A percentile compares a stretch with the other conserved stretches of the same genome.
phyloP scores from a whole-genome alignment of 2,888 invertebrate species.

The Caenorhabditis wallacei region DNA sequence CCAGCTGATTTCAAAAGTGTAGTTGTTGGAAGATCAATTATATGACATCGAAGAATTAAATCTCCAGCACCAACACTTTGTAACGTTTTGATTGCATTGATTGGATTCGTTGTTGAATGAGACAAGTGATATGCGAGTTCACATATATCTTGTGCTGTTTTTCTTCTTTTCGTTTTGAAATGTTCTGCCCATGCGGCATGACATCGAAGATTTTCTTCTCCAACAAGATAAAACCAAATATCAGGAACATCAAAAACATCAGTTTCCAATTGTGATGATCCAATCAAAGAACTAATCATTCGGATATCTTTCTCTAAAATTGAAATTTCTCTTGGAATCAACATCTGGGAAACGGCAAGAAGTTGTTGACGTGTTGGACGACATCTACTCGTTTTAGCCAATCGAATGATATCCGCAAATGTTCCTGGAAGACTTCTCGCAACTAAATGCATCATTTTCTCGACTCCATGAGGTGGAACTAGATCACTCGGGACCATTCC shows the following conservation, averaged over 20 bases:
- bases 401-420: constrained; percentile 49
- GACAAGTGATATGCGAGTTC: constrained; percentile 77
- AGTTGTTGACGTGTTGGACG: constrained; percentile 69
- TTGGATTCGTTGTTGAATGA: constrained; percentile 65
- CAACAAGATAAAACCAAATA: constrained; percentile 57
- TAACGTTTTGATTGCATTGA: constrained; percentile 62
- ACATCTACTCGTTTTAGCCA: constrained; percentile 52
- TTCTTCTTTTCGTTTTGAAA: constrained; percentile 71
- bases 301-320: constrained; percentile 61
- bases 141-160: constrained; percentile 73
- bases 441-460: constrained; percentile 56
- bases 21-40: constrained; percentile 73
- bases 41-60: constrained; percentile 69
- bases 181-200: constrained; percentile 75
- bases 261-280: constrained; percentile 26
- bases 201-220: constrained; percentile 59
- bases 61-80: constrained; percentile 69
- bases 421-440: constrained; percentile 61
- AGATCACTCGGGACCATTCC: constrained; percentile 60
- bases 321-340: constrained; percentile 54
- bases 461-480: constrained; percentile 51
- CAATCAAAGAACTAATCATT: constrained; percentile 28
- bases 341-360: constrained; percentile 67
- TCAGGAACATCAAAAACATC: constrained; percentile 49
- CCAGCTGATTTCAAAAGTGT: constrained; percentile 70